These are phyloP conservation scores for Torymus auratus DNA, from an alignment of 2,888 invertebrate genomes.

Conservation along the genomic window DNA sequence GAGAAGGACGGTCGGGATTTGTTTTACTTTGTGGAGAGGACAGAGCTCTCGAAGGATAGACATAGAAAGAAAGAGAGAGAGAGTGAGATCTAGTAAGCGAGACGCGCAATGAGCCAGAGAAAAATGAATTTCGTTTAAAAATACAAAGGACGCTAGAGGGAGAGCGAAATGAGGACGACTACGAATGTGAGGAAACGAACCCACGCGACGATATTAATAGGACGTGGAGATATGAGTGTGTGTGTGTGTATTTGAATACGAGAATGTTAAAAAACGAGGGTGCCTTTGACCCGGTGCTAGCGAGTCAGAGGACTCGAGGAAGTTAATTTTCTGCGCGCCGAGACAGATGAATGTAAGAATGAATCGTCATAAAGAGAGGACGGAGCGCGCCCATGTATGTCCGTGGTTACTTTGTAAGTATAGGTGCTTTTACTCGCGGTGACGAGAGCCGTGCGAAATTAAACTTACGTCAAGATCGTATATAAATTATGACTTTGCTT, in stretches of 20 bases:
- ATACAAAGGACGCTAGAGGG: constrained; percentile 43
- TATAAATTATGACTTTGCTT: too few relatives aligned
- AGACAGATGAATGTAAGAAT: not conserved
- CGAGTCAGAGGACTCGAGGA: not conserved
- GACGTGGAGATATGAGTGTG: not conserved
- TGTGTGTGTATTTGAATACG: not conserved
- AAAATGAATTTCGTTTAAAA: constrained; percentile 54
- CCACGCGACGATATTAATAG: constrained; percentile 11
- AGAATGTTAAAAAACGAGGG: too few relatives aligned
- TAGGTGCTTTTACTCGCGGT: too few relatives aligned
- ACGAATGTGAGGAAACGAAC: not conserved
- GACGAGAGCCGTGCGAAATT: too few relatives aligned
- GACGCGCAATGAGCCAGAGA: constrained; percentile 43
- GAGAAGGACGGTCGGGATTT: constrained; percentile 45
- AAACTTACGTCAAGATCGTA: too few relatives aligned
- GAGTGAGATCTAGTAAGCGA: not conserved
- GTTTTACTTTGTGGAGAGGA: constrained; percentile 48
- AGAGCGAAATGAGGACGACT: not conserved
- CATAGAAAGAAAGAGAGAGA: constrained; percentile 22
- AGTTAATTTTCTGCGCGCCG: constrained; percentile 2
- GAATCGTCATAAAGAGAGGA: not conserved
- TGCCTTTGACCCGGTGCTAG: not conserved
- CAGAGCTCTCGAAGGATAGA: not conserved
- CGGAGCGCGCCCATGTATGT: too few relatives aligned
- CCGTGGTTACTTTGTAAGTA: too few relatives aligned